Conservation (phyloP, 1,140 invertebrate genomes). For the Platorchestia sp. region DNA sequence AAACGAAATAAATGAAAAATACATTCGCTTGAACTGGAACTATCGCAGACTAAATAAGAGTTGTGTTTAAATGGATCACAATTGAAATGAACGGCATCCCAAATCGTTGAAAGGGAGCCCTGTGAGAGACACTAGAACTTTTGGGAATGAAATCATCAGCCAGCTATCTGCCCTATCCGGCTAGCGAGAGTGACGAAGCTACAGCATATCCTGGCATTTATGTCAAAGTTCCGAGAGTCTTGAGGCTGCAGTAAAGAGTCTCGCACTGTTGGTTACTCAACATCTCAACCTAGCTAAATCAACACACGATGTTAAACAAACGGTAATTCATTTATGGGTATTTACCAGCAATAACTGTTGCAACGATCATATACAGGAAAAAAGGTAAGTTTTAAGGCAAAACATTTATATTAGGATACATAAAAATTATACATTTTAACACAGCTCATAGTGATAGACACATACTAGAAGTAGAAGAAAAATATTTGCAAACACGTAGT, state of each 20-base stretch:
- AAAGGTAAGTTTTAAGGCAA: too few species aligned
- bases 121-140: neutral
- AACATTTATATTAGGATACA: too few species aligned
- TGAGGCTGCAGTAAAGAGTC: neutral
- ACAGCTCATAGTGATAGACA: neutral
- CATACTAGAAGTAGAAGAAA: neutral
- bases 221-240: neutral
- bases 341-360: too few species aligned
- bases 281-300: neutral
- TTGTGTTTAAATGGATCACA: neutral
- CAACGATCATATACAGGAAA: too few species aligned
- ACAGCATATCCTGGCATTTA: neutral
- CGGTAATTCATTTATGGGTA: too few species aligned
- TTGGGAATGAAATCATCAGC: neutral
- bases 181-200: neutral
- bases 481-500: neutral
- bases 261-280: neutral
- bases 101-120: neutral
- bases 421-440: too few species aligned
- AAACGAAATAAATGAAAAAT: neutral
- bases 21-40: neutral
- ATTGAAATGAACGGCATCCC: neutral
- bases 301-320: neutral
- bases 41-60: neutral
- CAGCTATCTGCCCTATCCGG: too few species aligned